Base-by-base conservation (phyloP, 1,140 invertebrate species). In the Drosophila teissieri region DNA sequence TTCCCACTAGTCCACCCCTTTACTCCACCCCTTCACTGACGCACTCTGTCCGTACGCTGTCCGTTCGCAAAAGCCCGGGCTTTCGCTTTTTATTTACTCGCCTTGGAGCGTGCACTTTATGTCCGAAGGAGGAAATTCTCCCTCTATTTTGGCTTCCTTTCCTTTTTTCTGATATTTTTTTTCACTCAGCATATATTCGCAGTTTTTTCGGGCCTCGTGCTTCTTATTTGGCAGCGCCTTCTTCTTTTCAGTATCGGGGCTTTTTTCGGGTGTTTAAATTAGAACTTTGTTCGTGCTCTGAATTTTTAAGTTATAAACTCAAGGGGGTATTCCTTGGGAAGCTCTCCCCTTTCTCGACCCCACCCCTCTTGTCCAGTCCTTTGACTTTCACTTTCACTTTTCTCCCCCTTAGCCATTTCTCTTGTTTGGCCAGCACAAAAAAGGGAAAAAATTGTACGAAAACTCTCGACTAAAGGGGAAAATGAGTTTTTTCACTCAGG, bases 251-350 rank as follows among this genome's bases (percentile, higher is more conserved):
- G 69, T 49, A 49, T 63, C 51, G 65, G 37, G 31, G 17, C 39
- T 70, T 58, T 48, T 74, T 72, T 64, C 75, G 51, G 79, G 84
- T 89, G 84, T 88, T 88, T 88, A 88, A 88, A 88, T 88, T 88
- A 88, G 84, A 88, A 88, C 84, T 84, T 88, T 89, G 80, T 88
- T 88, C 84, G 84, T 88, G 84, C 84, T 88, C 89, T 88, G 84
- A 88, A 88, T 88, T 88, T 88, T 88, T 88, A 88, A 88, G 84
- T 88, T 88, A 89, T 88, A 88, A 88, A 88, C 84, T 88, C 84
- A 89, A 83, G 84, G 84, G 84, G 83, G 83, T 89, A 88, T 86
- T 19, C 58, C n/a, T 19, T 49, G 34, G 14, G 40, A 15, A 40
- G 19, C 19, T 11, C 1, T 4, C 8, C 42, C 31, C 19, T 31